phyloP scores from a whole-genome alignment of 2,797 vertebrate species.

The Anabas testudineus region DNA sequence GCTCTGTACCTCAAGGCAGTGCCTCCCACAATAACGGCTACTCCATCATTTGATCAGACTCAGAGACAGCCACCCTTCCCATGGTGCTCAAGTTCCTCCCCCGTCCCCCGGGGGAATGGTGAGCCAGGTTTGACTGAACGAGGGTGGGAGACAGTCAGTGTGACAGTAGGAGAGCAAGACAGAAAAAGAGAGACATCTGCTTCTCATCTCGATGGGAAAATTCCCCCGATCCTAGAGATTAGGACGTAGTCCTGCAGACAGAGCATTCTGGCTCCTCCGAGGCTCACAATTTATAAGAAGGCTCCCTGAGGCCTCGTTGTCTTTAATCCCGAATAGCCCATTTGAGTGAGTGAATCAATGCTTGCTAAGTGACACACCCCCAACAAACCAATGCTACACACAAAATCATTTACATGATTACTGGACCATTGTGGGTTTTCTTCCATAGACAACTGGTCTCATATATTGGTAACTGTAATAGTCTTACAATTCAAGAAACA shows the following conservation, averaged over 20 bases:
- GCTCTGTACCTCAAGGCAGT: constrained; percentile 76
- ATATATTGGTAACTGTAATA: constrained; percentile 12
- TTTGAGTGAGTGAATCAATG: constrained; percentile 48
- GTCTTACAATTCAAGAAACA: constrained; percentile 22
- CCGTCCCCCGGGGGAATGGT: constrained; percentile 62
- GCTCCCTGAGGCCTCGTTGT: constrained; percentile 70
- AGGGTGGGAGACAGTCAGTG: constrained; percentile 58
- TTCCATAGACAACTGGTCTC: constrained; percentile 1
- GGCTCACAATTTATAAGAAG: constrained; percentile 69
- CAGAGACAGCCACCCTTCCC: constrained; percentile 84
- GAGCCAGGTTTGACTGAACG: constrained; percentile 70
- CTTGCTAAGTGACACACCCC: constrained; percentile 30
- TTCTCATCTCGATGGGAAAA: constrained; percentile 89
- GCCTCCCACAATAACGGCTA: constrained; percentile 72
- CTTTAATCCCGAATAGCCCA: constrained; percentile 63
- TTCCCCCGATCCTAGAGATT: constrained; percentile 83
- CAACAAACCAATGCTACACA: constrained; percentile 7
- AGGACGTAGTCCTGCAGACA: constrained; percentile 78
- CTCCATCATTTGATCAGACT: constrained; percentile 73
- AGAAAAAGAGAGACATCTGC: constrained; percentile 85
- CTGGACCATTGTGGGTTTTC: not conserved
- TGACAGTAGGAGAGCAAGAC: constrained; percentile 64
- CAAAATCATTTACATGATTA: constrained; percentile 21
- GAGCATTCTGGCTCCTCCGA: constrained; percentile 73
- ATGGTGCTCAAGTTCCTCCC: constrained; percentile 86